Percentiles rank a stretch among this genome's conserved stretches.
Evolutionary conservation across 35 echinoderm and acorn worm species (phyloP).

Genomic region (Diadema setosum): DNA sequence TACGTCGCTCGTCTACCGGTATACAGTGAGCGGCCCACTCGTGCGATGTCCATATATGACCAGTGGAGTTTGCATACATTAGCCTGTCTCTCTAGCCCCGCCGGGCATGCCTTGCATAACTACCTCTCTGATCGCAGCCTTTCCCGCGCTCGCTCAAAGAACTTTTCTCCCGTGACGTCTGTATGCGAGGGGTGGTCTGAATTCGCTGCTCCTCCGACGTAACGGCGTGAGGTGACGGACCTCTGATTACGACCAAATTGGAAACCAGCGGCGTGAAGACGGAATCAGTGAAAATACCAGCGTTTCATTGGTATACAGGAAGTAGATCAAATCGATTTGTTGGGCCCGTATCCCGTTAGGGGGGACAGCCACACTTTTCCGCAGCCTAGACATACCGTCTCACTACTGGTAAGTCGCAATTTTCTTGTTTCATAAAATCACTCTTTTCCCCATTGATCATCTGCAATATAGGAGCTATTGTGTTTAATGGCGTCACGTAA

Average conservation of each 20-base stretch:
- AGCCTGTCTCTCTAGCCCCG: neutral
- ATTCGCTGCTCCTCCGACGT: constrained; percentile 8
- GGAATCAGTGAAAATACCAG: neutral
- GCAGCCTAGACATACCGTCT: neutral
- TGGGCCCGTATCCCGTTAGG: neutral
- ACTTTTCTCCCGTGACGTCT: neutral
- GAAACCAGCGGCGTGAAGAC: neutral
- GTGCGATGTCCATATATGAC: constrained; percentile 16
- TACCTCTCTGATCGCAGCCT: neutral
- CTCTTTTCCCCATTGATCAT: too few relatives aligned
- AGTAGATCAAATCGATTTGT: neutral
- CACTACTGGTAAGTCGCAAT: neutral
- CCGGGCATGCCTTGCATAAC: constrained; percentile 8
- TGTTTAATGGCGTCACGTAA: too few relatives aligned
- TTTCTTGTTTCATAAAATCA: too few relatives aligned
- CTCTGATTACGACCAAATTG: neutral
- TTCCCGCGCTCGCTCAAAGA: neutral
- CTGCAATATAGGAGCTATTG: too few relatives aligned
- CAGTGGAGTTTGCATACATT: constrained; percentile 15
- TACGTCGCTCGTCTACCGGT: neutral
- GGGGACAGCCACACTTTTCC: constrained; percentile 6
- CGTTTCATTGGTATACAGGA: neutral
- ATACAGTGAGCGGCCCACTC: neutral
- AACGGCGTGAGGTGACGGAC: too few relatives aligned
- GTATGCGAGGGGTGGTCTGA: neutral